These are phyloP conservation scores for Gopherus flavomarginatus DNA, from an alignment of 2,113 vertebrate species.

Conservation along the genomic window DNA sequence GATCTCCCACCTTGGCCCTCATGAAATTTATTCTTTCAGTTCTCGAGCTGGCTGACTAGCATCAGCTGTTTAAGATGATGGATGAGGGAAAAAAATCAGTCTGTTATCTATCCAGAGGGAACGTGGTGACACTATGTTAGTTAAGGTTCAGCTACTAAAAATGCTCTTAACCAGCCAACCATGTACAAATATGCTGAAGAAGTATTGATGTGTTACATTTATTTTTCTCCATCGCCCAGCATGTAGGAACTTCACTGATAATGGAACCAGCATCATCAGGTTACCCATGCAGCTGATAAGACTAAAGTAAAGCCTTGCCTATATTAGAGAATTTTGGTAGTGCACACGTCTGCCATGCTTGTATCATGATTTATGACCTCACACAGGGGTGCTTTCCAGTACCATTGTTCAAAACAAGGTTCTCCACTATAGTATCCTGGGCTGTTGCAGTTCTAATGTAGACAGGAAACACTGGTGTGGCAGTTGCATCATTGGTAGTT, in stretches of 20 bases:
- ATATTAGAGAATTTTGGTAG: neutral
- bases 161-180: neutral
- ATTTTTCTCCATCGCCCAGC: neutral
- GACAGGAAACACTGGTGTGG: neutral
- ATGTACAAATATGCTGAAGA: neutral
- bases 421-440: neutral
- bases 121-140: neutral
- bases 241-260: neutral
- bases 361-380: neutral
- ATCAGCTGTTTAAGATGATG: neutral
- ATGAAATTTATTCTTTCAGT: neutral
- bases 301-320: neutral
- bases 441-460: accelerated
- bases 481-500: neutral
- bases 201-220: neutral
- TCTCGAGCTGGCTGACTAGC: neutral
- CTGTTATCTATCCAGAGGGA: neutral
- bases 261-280: neutral
- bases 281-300: neutral
- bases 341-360: neutral
- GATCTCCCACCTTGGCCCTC: neutral
- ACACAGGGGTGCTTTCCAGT: neutral
- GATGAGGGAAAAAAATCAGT: neutral
- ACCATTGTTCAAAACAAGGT: neutral
- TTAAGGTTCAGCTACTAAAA: conserved; percentile 14